Evolutionary conservation across 2,888 invertebrate species (phyloP), one percentile per base, ranked within the genome.

Genomic region (Callyntrura sp.): DNA sequence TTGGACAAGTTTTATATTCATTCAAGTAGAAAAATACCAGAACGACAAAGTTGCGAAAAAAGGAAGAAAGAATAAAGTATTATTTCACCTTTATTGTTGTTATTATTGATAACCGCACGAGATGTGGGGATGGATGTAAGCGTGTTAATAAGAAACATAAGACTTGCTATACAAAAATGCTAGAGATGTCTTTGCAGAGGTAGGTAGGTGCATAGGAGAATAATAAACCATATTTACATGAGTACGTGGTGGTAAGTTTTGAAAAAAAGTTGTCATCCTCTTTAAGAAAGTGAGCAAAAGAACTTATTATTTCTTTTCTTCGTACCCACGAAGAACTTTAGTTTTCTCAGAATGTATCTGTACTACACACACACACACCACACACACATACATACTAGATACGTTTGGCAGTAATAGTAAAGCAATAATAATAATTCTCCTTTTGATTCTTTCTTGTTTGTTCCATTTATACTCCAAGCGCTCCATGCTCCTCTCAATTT

Each of bases 1-100:
- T 85, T 85, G 73, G 85, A 85, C 73, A 85, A 85, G 73, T 85
- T 85, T 73, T 20, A 57, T 60, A 48, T 76, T 85, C 62, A 76
- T 60, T 62, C 85, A 78, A 76, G 76, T 35, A 70, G 57, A 84
- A 84, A 57, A 82, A 43, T 60, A 51, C 0, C 9, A 70, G 45
- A 23, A 17, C 17, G 45, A 17, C 43, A 12, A 45, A 9, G 68
- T 68, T 35, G 35, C 35, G 35, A n/a, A 25, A 20, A 70, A 51
- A 51, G 12, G 8, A 28, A 20, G 68, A 25, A 68, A 12, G 25
- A 68, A 35, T 9, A 28, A 12, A 25, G 17, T 76, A 6, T 48
- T 51, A 51, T 14, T 51, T 35, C 35, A 35, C 35, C 35, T 35
- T 11, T 48, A 23, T 11, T 76, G 23, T 23, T 17, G 51, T 23